Evolutionary conservation across 2,113 vertebrate genomes (phyloP), one percentile per base, ranked within the genome.

Genomic region (Antechinus flavipes): DNA sequence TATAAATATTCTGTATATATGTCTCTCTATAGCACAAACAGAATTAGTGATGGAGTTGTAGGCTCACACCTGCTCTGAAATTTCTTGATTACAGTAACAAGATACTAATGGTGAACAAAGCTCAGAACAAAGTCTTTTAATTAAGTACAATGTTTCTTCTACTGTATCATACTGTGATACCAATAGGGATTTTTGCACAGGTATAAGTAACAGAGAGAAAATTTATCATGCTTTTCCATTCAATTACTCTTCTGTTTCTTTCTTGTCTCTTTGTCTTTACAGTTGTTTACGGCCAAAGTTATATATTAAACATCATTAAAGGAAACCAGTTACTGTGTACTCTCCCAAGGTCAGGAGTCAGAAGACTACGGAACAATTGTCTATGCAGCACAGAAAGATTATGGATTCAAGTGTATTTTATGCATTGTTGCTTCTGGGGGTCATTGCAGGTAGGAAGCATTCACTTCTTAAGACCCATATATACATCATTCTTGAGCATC

Each of bases 371-470:
- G 42, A 84, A n/a, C 16, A 58, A 95, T 56, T 84, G n/a, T 89
- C 94, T n/a, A 49, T 90, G 90, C 95, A 94, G 93, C 92, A 47
- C 95, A 96, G 76, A 96, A 98, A 98, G 98, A 97, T 93, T 3
- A 89, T 95, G 96, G 90, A 94, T 2, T 53, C 93, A 49, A 91
- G 90, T 52, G 49, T 91, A 8, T 95, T 95, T 30, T 95, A 92
- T 94, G 94, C 93, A 27, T 26, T 94, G 93, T 96, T 98, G 92
- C 90, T 99, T 90, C 91, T 98, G 3, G 96, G 97, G 91, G 91
- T 97, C 54, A 10, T 98, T 90, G 94, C 97, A 98, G 98, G 98
- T 99, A 98, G 90, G 98, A 93, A 61, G 9, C 55, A 2, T 1
- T 35, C 30, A 26, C 52, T 53, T 84, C 8, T 84, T 30, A 53